Conservation (phyloP, 2,888 invertebrate species). For the Drosophila kuntzei region DNA sequence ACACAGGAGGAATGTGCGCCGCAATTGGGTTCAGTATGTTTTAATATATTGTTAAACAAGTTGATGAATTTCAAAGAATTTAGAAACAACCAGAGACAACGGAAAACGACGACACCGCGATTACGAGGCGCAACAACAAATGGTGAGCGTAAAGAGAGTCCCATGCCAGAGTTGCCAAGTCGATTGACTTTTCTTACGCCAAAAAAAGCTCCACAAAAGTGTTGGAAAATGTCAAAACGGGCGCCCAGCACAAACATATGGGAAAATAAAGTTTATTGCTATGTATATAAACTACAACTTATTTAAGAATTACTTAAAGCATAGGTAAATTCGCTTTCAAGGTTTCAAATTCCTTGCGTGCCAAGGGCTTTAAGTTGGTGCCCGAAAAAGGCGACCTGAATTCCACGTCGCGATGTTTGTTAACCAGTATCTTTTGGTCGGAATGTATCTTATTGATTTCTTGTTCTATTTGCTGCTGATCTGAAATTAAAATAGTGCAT, state of each 20-base stretch:
- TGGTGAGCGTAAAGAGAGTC: conserved; percentile 57
- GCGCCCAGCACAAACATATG: conserved; percentile 9
- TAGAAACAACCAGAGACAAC: conserved; percentile 60
- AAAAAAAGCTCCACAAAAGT: conserved; percentile 56
- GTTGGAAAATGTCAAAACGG: conserved; percentile 26
- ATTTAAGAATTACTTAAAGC: conserved; percentile 47
- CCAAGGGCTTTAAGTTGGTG: conserved; percentile 83
- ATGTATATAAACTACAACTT: not conserved
- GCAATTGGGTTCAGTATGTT: conserved; percentile 35
- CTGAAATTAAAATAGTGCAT: conserved; percentile 56
- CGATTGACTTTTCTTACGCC: conserved; percentile 20
- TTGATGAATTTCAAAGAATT: conserved; percentile 60
- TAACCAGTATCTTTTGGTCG: conserved; percentile 84
- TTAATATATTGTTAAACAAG: conserved; percentile 36
- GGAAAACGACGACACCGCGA: conserved; percentile 69
- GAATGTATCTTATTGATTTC: conserved; percentile 84
- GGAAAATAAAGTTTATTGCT: conserved; percentile 17
- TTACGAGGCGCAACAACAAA: conserved; percentile 72
- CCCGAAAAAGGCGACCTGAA: conserved; percentile 82
- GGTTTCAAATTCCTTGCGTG: conserved; percentile 80
- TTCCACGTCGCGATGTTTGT: conserved; percentile 84
- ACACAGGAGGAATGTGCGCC: conserved; percentile 37
- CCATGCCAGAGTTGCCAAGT: conserved; percentile 46
- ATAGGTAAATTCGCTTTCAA: conserved; percentile 82
- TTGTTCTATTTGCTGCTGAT: conserved; percentile 82